Base-by-base conservation (phyloP, 1,140 invertebrate species). In the Drosophila ohnishii region DNA sequence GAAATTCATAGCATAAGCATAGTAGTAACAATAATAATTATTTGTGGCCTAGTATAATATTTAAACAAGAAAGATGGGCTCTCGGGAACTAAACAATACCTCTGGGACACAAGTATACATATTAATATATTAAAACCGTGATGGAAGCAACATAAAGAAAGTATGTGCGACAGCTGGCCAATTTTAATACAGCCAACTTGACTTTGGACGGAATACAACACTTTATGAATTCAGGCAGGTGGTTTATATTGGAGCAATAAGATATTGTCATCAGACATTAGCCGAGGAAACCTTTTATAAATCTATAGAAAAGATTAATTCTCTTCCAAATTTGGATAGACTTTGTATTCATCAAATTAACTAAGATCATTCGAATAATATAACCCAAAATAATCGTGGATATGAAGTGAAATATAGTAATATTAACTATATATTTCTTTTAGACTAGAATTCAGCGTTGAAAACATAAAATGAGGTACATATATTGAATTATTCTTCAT, bases 201-300 rank as follows among this genome's bases (percentile, higher is more conserved):
- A 13, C 28, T 34, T n/a, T 16, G 30, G 28, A 6, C 28, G 9
- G 32, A 22, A 53, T 53, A 14, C 5, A 14, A 53, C 5, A 22
- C 35, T 53, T 19, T 22, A 19, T 22, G 32, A 53, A 35, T 35
- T 35, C 13, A 19, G 32, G 50, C 50, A 35, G 50, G 50, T 53
- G 50, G 16, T 22, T 53, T 2, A 22, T 35, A 35, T 22, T 19
- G 16, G 2, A 34, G 16, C 10, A 6, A 34, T 30, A 30, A n/a
- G 28, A 16, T 30, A 9, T n/a, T 28, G 45, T 8, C 14, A 1
- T 16, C 5, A 19, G 5, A 19, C 10, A 3, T 32, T 32, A 11
- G 5, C n/a, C 4, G 2, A 16, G 9, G 16, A 4, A 3, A 3
- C 30, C 16, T 19, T 0, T 7, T 14, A 7, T 7, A 22, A 45